phyloP scores from a whole-genome alignment of 30 jellyfish, hydroid and myxozoan species.

The Haliclystus octoradiatus region DNA sequence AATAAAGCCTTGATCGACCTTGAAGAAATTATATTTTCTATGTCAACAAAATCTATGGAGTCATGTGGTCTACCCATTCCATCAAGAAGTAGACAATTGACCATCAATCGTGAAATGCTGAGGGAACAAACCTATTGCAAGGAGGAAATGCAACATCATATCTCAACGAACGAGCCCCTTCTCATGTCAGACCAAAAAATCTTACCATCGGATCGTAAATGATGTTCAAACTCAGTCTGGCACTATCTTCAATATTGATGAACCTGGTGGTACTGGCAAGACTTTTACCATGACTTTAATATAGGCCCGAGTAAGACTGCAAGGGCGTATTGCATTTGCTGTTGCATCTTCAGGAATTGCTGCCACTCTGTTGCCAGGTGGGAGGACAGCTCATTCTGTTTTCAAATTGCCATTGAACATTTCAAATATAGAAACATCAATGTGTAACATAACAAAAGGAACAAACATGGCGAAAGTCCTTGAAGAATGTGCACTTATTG shows the following conservation, averaged over 20 bases:
- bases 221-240: too few species aligned
- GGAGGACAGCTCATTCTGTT: slow-evolving; percentile 34
- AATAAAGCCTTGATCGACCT: too few species aligned
- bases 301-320: slow-evolving; percentile 7
- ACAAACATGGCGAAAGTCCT: slow-evolving; percentile 16
- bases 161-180: too few species aligned
- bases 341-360: slow-evolving; percentile 62
- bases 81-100: too few species aligned
- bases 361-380: slow-evolving; percentile 60
- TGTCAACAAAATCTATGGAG: too few species aligned
- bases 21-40: too few species aligned
- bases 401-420: slow-evolving; percentile 20
- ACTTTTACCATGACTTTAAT: slow-evolving; percentile 17
- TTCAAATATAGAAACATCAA: slow-evolving; percentile 7
- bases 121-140: too few species aligned
- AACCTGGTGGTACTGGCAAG: slow-evolving; percentile 80
- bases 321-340: slow-evolving; percentile 31
- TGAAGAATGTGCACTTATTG: slow-evolving; percentile 3
- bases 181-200: too few species aligned
- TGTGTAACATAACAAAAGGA: slow-evolving; percentile 1
- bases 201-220: too few species aligned
- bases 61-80: too few species aligned
- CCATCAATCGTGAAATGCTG: too few species aligned
- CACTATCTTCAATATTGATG: slow-evolving; percentile 27
- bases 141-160: too few species aligned